Evolutionary conservation across 2,888 invertebrate species (phyloP), one percentile per base, ranked within the genome.

Genomic region (Epirrita christyi): DNA sequence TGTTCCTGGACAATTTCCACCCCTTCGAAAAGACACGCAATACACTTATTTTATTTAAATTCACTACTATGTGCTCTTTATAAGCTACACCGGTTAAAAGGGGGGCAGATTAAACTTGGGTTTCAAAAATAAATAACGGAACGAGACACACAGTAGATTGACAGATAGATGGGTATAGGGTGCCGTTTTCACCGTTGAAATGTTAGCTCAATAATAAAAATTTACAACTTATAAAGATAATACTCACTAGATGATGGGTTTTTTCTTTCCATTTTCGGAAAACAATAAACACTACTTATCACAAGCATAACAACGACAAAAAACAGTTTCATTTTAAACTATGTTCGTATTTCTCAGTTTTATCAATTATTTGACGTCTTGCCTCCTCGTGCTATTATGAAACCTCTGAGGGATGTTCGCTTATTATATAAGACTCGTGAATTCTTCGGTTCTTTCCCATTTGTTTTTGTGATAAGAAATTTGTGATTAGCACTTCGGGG

Each of bases 361-460:
- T 3, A 27, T 27, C 5, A 10, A 15, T 36, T 21, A 28, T 28
- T 27, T 32, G 27, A 44, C 58, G 53, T 37, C 54, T 11, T 13
- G 41, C 14, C 27, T 36, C 41, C 14, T 37, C 42, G 41, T 32
- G 15, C 44, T 45, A 13, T 7, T 13, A 29, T 10, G 27, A 38
- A 21, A 28, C 54, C 10, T 42, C 4, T 27, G 32, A 6, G 42
- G 13, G 47, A n/a, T n/a, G n/a, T n/a, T 28, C 11, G 11, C 9
- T 36, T 14, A 29, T 46, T 47, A 36, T 49, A 45, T 49, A 45
- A 34, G 13, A 34, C 50, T 47, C 29, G 27, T 37, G 13, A 14
- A 28, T 14, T 11, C 27, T 0, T 1, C 49, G 59, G 59, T 50
- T 59, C 45, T 59, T 59, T 43, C 59, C 59, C 55, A 21, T 27